These are phyloP conservation scores for Tragelaphus scriptus DNA, from an alignment of 2,113 vertebrate species.

Conservation along the genomic window DNA sequence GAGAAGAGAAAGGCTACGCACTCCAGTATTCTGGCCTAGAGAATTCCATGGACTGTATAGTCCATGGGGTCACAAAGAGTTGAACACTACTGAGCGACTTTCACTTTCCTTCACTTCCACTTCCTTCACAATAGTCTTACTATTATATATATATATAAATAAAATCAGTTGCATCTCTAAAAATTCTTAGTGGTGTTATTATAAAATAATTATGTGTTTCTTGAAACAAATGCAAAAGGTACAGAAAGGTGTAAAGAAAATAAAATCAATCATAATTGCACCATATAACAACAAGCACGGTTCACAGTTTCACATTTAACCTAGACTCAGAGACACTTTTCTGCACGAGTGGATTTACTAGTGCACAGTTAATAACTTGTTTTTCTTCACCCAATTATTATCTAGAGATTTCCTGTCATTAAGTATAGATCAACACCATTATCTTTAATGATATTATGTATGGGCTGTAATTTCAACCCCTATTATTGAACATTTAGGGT, in stretches of 20 bases:
- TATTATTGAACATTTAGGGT: not conserved
- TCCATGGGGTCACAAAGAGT: not conserved
- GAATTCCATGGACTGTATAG: not conserved
- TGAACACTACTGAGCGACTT: not conserved
- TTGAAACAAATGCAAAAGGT: not conserved
- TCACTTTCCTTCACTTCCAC: not conserved
- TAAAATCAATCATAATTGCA: not conserved
- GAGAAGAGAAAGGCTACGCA: not conserved
- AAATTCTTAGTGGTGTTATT: not conserved
- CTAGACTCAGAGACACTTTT: not conserved
- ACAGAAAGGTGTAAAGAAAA: not conserved
- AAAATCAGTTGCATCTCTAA: not conserved
- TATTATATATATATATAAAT: not conserved
- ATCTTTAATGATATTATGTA: not conserved
- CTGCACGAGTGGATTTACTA: not conserved
- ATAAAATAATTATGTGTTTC: not conserved
- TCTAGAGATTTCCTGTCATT: not conserved
- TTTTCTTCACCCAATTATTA: not conserved
- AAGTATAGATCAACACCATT: not conserved
- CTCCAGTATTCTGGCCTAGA: not conserved
- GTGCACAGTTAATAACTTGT: not conserved
- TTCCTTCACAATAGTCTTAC: not conserved
- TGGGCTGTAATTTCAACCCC: not conserved
- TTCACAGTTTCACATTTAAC: not conserved
- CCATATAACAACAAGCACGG: not conserved